Conservation (phyloP, 2,113 vertebrate species). For the Riparia riparia region DNA sequence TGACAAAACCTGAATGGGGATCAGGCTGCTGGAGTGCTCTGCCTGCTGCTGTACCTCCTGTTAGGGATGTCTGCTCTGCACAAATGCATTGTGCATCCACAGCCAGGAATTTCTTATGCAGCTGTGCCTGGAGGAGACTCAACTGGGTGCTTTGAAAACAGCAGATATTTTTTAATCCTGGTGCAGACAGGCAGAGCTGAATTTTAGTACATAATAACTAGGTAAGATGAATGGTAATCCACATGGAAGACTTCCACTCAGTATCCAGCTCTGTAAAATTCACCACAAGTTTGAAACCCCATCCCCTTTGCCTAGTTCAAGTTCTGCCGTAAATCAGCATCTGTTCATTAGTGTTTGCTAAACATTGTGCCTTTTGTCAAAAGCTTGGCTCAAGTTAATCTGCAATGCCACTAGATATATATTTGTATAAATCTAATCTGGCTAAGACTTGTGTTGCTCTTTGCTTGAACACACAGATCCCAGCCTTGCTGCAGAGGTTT, state of each 20-base stretch:
- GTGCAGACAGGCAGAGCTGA: not conserved
- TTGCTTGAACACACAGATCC: not conserved
- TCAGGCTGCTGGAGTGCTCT: not conserved
- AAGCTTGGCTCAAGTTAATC: not conserved
- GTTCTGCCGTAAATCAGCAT: conserved; percentile 2
- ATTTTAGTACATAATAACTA: conserved; percentile 7
- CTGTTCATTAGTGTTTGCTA: not conserved
- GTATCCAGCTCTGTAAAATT: not conserved
- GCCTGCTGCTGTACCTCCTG: not conserved
- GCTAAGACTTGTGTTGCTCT: not conserved
- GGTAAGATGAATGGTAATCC: not conserved
- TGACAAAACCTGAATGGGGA: not conserved
- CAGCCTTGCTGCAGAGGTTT: not conserved
- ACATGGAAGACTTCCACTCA: not conserved
- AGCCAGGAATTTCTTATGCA: conserved; percentile 36
- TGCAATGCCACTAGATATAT: not conserved
- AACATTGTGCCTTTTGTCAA: conserved; percentile 10
- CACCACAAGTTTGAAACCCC: not conserved
- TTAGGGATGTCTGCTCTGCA: conserved; percentile 14
- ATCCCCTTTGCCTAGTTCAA: not conserved
- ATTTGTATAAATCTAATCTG: not conserved
- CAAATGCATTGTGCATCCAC: not conserved
- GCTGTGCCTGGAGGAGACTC: not conserved
- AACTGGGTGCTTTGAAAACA: not conserved
- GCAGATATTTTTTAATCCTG: not conserved